A percentile compares a stretch with the other conserved stretches of the same genome.
These are phyloP conservation scores for Chitala chitala DNA, from an alignment of 2,113 vertebrate species.

Conservation along the genomic window DNA sequence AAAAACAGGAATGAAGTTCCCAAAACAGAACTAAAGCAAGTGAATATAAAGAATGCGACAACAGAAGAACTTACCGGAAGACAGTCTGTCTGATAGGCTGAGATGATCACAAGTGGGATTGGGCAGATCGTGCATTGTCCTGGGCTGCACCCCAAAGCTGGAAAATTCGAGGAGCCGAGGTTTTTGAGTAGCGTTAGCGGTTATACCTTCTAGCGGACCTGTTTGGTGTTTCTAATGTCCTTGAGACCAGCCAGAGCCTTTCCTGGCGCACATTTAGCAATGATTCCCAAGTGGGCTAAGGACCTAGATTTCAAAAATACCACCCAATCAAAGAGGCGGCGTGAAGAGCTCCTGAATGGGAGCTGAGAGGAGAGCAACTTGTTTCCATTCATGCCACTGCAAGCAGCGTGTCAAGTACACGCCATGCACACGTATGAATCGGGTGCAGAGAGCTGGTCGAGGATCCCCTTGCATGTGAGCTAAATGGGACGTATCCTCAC, in stretches of 20 bases:
- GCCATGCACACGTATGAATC: not conserved
- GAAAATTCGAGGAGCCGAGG: not conserved
- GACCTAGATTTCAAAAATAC: constrained; percentile 54
- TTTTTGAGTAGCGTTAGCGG: not conserved
- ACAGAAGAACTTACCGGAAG: constrained; percentile 23
- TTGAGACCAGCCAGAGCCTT: constrained; percentile 28
- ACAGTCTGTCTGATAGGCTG: not conserved
- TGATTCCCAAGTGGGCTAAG: constrained; percentile 40
- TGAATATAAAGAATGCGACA: constrained; percentile 3
- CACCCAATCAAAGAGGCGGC: constrained; percentile 37
- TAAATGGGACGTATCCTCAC: no score
- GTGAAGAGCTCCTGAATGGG: constrained; percentile 27
- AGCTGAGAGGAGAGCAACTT: constrained; percentile 15
- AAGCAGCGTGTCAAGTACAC: not conserved
- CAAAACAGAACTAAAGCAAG: not conserved
- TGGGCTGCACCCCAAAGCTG: not conserved
- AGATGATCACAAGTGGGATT: not conserved
- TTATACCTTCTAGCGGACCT: constrained; percentile 3
- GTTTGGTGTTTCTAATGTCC: constrained; percentile 21
- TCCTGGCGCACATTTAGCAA: constrained; percentile 33
- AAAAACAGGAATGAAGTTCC: not conserved
- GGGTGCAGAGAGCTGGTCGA: not conserved
- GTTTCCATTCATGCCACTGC: not conserved
- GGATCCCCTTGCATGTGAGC: not conserved
- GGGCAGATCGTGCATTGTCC: not conserved